Evolutionary conservation across 1,140 invertebrate species (phyloP), one percentile per base, ranked within the genome.

Genomic region (Calycopis cecrops): DNA sequence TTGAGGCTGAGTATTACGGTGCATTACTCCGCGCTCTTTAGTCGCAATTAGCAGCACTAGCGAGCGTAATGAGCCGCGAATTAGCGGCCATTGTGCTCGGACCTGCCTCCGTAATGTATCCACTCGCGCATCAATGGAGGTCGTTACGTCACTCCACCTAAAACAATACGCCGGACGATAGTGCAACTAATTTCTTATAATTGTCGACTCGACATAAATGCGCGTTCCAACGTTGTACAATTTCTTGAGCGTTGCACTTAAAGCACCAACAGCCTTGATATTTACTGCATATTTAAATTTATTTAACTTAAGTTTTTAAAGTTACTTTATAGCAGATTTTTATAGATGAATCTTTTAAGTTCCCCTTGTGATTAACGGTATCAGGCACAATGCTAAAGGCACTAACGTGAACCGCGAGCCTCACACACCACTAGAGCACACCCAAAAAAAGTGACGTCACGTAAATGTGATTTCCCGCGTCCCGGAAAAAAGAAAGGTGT

Each of bases 51-150:
- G 21, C 21, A 28, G 21, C 21, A 6, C 2, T 6, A 58, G 63
- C 60, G 53, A 78, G 72, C 59, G 52, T 78, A 78, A 78, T 73
- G 65, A 71, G 55, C 58, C 60, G 58, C 50, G 71, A 76, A 76
- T 75, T 69, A 76, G 65, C 67, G 63, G n/a, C 47, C 62, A 77
- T 77, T 76, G 71, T 76, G 55, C 44, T 28, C 21, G 21, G 28
- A 21, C 7, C 48, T 10, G 12, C 11, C 14, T 18, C 37, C 11
- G 51, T 11, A 48, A 44, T 16, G 21, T 9, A 48, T 48, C 49
- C 17, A 4, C 52, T 17, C 51, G 9, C 21, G 38, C 51, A n/a
- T 28, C 51, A 50, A 50, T 40, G 37, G 51, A 42, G 21, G 38
- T 35, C 52, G 38, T 42, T 17, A 35, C 14, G 7, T 37, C 35